Evolutionary conservation across 1,140 invertebrate species (phyloP).

Genomic region (Drosophila nigrodunni): DNA sequence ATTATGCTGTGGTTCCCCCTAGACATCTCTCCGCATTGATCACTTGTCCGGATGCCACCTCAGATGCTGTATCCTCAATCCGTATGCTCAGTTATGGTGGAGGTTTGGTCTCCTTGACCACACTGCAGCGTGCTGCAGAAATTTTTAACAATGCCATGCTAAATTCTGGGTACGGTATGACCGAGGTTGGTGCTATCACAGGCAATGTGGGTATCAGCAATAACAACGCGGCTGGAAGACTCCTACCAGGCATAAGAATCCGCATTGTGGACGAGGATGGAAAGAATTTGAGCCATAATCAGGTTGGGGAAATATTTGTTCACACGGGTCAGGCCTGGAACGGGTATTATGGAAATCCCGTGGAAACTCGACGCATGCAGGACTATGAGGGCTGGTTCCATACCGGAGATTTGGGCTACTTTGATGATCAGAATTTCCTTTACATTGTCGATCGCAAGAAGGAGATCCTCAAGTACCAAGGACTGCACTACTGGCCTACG

Average conservation of each 20-base stretch:
- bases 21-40: slow-evolving; percentile 53
- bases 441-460: slow-evolving; percentile 91
- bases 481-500: slow-evolving; percentile 79
- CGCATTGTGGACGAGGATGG: slow-evolving; percentile 75
- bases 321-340: slow-evolving; percentile 76
- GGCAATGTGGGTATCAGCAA: slow-evolving; percentile 58
- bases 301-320: slow-evolving; percentile 84
- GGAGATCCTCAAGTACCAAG: slow-evolving; percentile 90
- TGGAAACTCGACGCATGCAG: slow-evolving; percentile 86
- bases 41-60: slow-evolving; percentile 48
- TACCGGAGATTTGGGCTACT: slow-evolving; percentile 90
- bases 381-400: slow-evolving; percentile 90
- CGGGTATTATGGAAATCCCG: slow-evolving; percentile 85
- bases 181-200: slow-evolving; percentile 63
- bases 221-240: slow-evolving; percentile 58
- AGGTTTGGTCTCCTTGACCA: slow-evolving; percentile 40
- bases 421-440: slow-evolving; percentile 88
- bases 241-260: slow-evolving; percentile 50
- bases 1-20: slow-evolving; percentile 54
- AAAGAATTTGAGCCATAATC: slow-evolving; percentile 63
- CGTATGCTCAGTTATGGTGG: slow-evolving; percentile 59
- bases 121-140: slow-evolving; percentile 53
- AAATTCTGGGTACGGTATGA: slow-evolving; percentile 64
- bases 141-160: slow-evolving; percentile 57
- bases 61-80: slow-evolving; percentile 54